Conservation (phyloP, 2,113 vertebrate species). For the Heteronetta atricapilla region DNA sequence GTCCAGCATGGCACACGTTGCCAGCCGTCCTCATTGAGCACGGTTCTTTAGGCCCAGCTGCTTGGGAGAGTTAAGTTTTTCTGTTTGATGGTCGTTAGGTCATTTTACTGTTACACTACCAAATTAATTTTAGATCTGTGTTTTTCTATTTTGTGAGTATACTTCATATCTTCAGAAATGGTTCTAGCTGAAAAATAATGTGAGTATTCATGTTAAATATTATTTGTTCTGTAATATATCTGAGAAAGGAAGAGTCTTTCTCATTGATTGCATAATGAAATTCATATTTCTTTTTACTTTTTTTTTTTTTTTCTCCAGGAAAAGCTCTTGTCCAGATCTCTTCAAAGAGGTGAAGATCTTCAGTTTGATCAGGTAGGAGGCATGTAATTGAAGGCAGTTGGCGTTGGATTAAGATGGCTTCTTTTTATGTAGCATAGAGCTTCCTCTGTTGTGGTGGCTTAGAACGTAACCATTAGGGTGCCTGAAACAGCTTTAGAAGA, state of each 20-base stretch:
- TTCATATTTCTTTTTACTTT: neutral
- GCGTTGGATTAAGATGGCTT: neutral
- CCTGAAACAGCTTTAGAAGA: neutral
- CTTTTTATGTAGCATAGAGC: neutral
- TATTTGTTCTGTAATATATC: neutral
- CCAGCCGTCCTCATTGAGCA: neutral
- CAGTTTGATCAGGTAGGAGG: slow-evolving; percentile 97
- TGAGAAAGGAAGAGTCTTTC: neutral
- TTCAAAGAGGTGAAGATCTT: slow-evolving; percentile 98
- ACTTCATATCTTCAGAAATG: neutral
- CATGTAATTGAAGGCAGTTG: neutral
- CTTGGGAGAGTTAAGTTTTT: neutral
- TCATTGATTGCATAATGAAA: neutral
- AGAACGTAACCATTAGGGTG: accelerated
- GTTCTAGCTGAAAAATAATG: neutral
- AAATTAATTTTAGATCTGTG: neutral
- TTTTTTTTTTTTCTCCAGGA: slow-evolving; percentile 78
- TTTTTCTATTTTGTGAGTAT: neutral
- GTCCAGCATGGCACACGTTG: neutral
- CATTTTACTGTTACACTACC: neutral
- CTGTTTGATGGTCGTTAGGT: neutral
- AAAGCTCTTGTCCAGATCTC: slow-evolving; percentile 94
- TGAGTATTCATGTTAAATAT: neutral
- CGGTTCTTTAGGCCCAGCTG: neutral
- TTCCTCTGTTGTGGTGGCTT: neutral